Percentiles rank a stretch among this genome's conserved stretches.
phyloP scores from a whole-genome alignment of 2,797 vertebrate species.

The Helostoma temminkii region DNA sequence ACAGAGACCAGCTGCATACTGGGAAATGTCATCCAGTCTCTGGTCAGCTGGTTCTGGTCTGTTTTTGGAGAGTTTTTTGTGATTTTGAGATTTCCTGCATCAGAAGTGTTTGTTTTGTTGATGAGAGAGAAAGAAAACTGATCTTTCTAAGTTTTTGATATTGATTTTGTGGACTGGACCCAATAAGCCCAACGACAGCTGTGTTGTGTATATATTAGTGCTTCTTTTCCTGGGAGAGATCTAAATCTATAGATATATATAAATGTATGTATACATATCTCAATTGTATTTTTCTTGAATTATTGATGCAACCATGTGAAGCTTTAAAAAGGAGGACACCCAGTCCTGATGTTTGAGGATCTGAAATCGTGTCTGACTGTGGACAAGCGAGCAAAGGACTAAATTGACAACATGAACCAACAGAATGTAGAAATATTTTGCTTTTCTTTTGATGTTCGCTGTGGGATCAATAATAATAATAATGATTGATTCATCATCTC shows the following conservation, averaged over 20 bases:
- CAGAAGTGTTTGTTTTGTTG: constrained; percentile 50
- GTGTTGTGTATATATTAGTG: constrained; percentile 76
- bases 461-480: constrained; percentile 64
- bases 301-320: constrained; percentile 59
- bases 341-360: constrained; percentile 36
- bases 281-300: constrained; percentile 73
- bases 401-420: constrained; percentile 30
- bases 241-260: constrained; percentile 61
- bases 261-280: constrained; percentile 63
- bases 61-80: constrained; percentile 7
- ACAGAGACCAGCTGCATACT: constrained; percentile 63
- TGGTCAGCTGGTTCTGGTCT: constrained; percentile 6
- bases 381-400: constrained; percentile 11
- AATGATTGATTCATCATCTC: constrained; percentile 26
- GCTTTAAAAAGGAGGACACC: constrained; percentile 56
- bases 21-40: constrained; percentile 59
- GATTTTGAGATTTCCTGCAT: constrained; percentile 12
- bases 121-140: constrained; percentile 28
- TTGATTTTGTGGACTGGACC: constrained; percentile 31
- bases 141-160: constrained; percentile 27
- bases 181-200: constrained; percentile 30
- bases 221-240: constrained; percentile 61
- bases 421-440: constrained; percentile 54
- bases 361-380: constrained; percentile 26
- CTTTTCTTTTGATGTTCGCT: constrained; percentile 50